Base-by-base conservation (phyloP, 2,113 vertebrate species). In the Saccopteryx bilineata region DNA sequence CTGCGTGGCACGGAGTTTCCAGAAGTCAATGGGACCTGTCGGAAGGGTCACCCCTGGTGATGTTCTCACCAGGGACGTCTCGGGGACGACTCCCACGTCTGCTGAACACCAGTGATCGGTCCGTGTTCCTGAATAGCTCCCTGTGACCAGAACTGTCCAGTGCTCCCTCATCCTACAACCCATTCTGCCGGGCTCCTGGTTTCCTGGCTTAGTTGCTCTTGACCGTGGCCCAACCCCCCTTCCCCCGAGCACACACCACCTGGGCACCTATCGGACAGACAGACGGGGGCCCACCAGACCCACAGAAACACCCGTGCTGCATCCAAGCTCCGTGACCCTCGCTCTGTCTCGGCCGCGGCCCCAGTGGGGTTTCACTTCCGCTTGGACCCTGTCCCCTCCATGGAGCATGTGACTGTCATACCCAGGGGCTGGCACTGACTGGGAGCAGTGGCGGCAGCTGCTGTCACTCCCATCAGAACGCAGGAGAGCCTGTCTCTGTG, bases 1-100 rank as follows among this genome's bases (percentile, higher is more conserved):
- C 26, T 17, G 9, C 1, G 4, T n/a, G 56, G 60, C 17, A n/a
- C 0, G 5, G 9, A 17, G 18, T 61, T 60, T 66, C 75, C 79
- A 66, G 65, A 61, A 19, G 2, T 9, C 7, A 26, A 8, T 1
- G 4, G 9, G 48, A 17, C 1, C 5, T 1, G 58, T 31, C 15
- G 5, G 28, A 66, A 13, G 65, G 65, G 26, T 15, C 65, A 15
- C 65, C 28, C 65, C 6, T 4, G 28, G 65, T n/a, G 65, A 13
- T 26, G 4, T 10, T 84, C 33, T 28, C 26, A 46, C 14, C 56
- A 68, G n/a, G 23, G 19, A 24, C 31, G n/a, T 54, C 60, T 68
- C 60, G 14, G 15, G 46, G 76, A n/a, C n/a, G 17, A 28, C 71
- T 84, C 61, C 14, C 9, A 8, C 28, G 50, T 82, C 15, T 31